Conservation (phyloP, 2,797 vertebrate species). For the Oreochromis mossambicus region DNA sequence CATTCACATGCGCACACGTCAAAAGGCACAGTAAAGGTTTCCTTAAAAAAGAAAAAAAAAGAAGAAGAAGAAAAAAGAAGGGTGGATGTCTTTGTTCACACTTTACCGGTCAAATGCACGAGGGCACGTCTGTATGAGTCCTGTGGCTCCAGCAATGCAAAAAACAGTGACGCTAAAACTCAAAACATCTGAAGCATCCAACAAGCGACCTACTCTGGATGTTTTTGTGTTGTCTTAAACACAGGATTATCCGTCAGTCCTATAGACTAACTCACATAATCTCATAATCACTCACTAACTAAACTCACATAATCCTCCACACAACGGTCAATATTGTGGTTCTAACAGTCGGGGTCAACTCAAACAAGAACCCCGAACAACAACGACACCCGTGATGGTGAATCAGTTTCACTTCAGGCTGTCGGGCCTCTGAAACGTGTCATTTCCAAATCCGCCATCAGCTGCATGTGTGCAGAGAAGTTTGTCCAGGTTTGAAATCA, state of each 20-base stretch:
- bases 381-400: background rate
- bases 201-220: background rate
- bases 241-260: background rate
- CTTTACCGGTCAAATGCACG: background rate
- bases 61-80: background rate
- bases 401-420: background rate
- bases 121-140: background rate
- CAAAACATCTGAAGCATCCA: background rate
- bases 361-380: background rate
- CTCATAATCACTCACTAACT: constrained; percentile 37
- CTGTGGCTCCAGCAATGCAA: background rate
- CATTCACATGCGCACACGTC: background rate
- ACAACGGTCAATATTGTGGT: constrained; percentile 31
- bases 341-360: constrained; percentile 21
- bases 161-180: background rate
- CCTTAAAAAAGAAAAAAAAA: background rate
- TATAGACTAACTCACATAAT: constrained; percentile 27
- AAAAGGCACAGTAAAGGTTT: constrained; percentile 43
- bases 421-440: background rate
- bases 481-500: background rate
- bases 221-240: constrained; percentile 1
- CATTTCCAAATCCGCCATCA: background rate
- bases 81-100: background rate
- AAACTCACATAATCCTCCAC: constrained; percentile 35
- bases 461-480: background rate